Evolutionary conservation across 1,140 invertebrate species (phyloP), one percentile per base, ranked within the genome.

Genomic region (Orchesella cincta): DNA sequence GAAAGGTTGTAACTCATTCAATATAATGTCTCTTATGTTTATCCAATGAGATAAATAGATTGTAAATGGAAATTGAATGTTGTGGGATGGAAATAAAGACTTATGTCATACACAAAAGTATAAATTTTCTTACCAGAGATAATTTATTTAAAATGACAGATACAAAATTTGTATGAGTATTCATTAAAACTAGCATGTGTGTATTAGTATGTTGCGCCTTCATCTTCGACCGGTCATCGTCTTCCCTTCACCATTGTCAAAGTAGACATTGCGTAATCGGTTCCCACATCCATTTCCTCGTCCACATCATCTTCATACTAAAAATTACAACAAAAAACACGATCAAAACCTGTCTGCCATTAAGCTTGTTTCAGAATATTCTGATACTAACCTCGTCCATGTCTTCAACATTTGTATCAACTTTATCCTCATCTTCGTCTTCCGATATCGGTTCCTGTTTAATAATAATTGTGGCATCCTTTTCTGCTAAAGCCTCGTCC

Each of bases 181-280:
- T n/a, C n/a, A n/a, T n/a, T n/a, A n/a, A n/a, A n/a, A n/a, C n/a
- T n/a, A n/a, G n/a, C n/a, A n/a, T n/a, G n/a, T n/a, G n/a, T n/a
- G n/a, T n/a, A n/a, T 79, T 70, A 80, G 52, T 80, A 79, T 3
- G 76, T 75, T 46, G 64, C 52, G 33, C 51, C 74, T 31, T 80
- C 79, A 12, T 81, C 80, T 1, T 74, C 31, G 23, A 62, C 73
- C 76, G 62, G 46, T 81, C 79, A 73, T 82, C 81, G 73, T 74
- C 64, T 39, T 78, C 79, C 70, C 80, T 77, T 81, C 79, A n/a
- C 79, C 81, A 29, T 82, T 82, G 51, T 82, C 81, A 74, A 81
- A 81, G 70, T 80, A 76, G 29, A 71, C 3, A 46, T 51, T 52
- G 71, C 35, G 52, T 82, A 78, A 54, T 78, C 80, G 39, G 73